Evolutionary conservation across 2,113 vertebrate species (phyloP).

Genomic region (Corythoichthys haematopterus): DNA sequence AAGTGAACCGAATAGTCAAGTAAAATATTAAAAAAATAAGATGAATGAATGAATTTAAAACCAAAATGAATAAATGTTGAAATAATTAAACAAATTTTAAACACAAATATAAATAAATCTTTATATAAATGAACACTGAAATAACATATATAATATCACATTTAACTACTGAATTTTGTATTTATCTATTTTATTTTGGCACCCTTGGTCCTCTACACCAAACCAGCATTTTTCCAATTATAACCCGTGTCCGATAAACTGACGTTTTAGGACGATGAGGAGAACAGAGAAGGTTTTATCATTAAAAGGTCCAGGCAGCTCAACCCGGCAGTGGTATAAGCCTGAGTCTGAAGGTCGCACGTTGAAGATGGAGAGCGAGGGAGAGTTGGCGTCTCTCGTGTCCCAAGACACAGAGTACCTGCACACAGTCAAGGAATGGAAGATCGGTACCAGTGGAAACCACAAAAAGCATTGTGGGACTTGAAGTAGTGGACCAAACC

Average conservation of each 20-base stretch:
- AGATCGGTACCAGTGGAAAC: neutral
- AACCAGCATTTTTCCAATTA: neutral
- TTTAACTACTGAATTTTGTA: too few species aligned
- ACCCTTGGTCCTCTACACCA: neutral
- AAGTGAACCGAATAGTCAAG: too few species aligned
- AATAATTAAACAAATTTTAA: too few species aligned
- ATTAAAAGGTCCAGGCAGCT: conserved; percentile 65
- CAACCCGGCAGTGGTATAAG: conserved; percentile 64
- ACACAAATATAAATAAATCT: too few species aligned
- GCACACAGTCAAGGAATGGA: neutral
- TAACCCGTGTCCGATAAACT: conserved; percentile 3
- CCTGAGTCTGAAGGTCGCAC: conserved; percentile 43
- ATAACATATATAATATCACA: too few species aligned
- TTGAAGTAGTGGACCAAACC: conserved; percentile 14
- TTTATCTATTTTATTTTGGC: too few species aligned
- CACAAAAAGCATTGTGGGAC: neutral
- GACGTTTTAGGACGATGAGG: conserved; percentile 54
- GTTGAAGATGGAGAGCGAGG: conserved; percentile 50
- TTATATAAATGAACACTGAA: too few species aligned
- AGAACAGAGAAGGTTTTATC: conserved; percentile 49
- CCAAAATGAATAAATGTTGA: too few species aligned
- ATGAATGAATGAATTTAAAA: too few species aligned
- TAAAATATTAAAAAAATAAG: too few species aligned
- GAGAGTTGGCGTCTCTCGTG: conserved; percentile 20
- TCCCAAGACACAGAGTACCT: conserved; percentile 29